Evolutionary conservation across 2,888 invertebrate species (phyloP).

Genomic region (Bombyx huttoni): DNA sequence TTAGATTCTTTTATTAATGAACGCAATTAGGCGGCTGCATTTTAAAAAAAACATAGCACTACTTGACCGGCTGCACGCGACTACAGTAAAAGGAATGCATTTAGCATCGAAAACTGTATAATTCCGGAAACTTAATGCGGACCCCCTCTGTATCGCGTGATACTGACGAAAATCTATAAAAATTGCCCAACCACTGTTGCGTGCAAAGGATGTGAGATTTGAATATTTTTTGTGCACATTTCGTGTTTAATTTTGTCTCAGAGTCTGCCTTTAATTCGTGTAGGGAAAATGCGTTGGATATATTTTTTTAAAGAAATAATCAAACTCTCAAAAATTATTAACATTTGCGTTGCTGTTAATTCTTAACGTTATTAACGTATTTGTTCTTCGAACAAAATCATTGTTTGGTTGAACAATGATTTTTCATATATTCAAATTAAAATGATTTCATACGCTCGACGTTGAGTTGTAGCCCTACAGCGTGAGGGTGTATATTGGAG

Average conservation of each 20-base stretch:
- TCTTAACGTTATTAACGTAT: background rate
- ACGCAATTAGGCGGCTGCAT: background rate
- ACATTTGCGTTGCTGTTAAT: too few species aligned
- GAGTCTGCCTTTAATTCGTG: too few species aligned
- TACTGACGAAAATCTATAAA: slow-evolving; percentile 29
- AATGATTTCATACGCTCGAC: slow-evolving; percentile 13
- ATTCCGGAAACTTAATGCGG: slow-evolving; percentile 56
- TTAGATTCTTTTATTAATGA: background rate
- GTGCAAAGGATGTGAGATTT: background rate
- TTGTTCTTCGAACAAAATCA: background rate
- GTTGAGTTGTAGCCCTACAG: slow-evolving; percentile 21
- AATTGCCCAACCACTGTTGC: slow-evolving; percentile 2
- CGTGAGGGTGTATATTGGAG: slow-evolving; percentile 22
- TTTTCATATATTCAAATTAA: background rate
- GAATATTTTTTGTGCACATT: background rate
- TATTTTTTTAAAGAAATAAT: background rate
- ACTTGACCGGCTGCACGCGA: slow-evolving; percentile 43
- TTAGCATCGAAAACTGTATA: slow-evolving; percentile 55
- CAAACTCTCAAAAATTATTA: background rate
- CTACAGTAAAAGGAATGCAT: slow-evolving; percentile 55
- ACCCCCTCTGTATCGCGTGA: slow-evolving; percentile 47
- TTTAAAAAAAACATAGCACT: background rate
- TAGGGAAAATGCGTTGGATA: background rate
- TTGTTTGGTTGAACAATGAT: too few species aligned
- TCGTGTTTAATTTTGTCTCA: background rate